Base-by-base conservation (phyloP, 2,113 vertebrate species). In the Actenoides lindsayi region DNA sequence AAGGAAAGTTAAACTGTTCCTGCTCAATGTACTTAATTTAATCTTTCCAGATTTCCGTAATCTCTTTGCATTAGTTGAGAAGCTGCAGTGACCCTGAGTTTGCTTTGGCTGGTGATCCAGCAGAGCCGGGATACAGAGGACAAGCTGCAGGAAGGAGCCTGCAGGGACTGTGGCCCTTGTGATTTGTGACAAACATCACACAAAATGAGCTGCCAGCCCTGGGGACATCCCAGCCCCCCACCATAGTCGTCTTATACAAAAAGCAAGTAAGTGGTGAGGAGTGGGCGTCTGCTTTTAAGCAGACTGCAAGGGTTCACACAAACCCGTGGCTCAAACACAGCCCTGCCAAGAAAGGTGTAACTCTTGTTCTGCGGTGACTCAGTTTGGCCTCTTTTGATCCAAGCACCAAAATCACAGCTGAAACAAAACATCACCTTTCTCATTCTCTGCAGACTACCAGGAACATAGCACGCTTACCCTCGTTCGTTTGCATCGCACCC, bases 231-330 rank as follows among this genome's bases (percentile, higher is more conserved):
- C 23, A 35, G 13, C 5, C 3, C 17, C 18, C 3, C 28, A 1
- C n/a, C 1, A 0, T 0, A n/a, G 37, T n/a, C 27, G 17, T 31
- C 33, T 13, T 7, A 0, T 2, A 16, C 0, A 1, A 13, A 59
- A 79, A 80, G 46, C 50, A 42, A 6, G 0, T 37, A 28, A 73
- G 42, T 3, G 53, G 33, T 41, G 41, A 88, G 59, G 80, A 80
- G 31, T 0, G 0, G 25, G 11, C 25, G 25, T 33, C 63, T 60
- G 67, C n/a, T 70, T 73, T 20, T 28, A 18, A 56, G 59, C 15
- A 53, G 16, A 24, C 51, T 15, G 16, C 8, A 27, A 16, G 28
- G n/a, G 70, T 24, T 85, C 3, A 0, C 1, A 2, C 28, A 77
- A 5, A 64, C 21, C 30, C 8, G 0, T 42, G 56, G 35, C 64